Evolutionary conservation across 2,113 vertebrate species (phyloP).

Genomic region (Lophius piscatorius): DNA sequence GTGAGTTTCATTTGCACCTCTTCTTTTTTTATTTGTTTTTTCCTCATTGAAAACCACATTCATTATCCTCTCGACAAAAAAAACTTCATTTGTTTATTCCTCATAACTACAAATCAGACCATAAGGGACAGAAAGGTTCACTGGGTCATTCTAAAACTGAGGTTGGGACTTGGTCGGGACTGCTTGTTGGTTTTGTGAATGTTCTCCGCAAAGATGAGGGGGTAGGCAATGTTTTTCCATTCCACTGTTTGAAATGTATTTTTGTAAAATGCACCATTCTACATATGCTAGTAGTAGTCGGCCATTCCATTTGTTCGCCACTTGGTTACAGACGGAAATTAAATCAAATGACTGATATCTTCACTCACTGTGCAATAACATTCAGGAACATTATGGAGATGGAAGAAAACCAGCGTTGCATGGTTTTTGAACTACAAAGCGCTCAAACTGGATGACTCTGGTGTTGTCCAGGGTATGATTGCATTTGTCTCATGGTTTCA

Average conservation of each 20-base stretch:
- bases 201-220: too few species aligned
- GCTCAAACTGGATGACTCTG: too few species aligned
- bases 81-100: not conserved
- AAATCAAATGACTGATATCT: slow-evolving; percentile 15
- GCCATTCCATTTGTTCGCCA: not conserved
- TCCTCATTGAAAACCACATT: not conserved
- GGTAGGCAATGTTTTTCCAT: too few species aligned
- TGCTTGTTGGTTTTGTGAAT: too few species aligned
- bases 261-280: not conserved
- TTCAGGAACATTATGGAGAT: slow-evolving; percentile 4
- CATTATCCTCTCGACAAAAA: not conserved
- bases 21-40: not conserved
- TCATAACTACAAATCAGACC: too few species aligned
- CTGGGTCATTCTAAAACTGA: too few species aligned
- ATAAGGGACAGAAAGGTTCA: too few species aligned
- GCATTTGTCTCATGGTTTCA: slow-evolving; percentile 8
- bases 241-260: too few species aligned
- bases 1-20: slow-evolving; percentile 51
- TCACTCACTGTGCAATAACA: slow-evolving; percentile 3
- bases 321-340: not conserved
- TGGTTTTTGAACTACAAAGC: too few species aligned
- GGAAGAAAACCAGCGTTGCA: slow-evolving; percentile 3
- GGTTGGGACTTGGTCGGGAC: too few species aligned
- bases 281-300: not conserved
- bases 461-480: slow-evolving; percentile 7